These are phyloP conservation scores for Coronaproctus castanopsis DNA, from an alignment of 2,888 invertebrate genomes.

Conservation along the genomic window DNA sequence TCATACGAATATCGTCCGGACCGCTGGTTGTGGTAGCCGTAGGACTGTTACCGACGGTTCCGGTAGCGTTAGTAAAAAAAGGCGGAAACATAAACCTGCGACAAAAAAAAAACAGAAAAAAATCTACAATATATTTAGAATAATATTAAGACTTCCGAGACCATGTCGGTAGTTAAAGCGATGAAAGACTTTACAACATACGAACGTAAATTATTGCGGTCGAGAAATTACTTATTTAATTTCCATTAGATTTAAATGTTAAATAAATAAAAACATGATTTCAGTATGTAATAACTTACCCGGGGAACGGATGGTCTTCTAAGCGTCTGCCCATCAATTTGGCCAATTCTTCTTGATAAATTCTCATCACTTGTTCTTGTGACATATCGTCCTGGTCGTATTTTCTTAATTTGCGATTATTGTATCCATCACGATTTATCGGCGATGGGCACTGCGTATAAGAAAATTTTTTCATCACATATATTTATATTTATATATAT, in stretches of 20 bases:
- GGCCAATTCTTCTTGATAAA: conserved; percentile 85
- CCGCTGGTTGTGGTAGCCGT: conserved; percentile 25
- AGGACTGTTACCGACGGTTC: conserved; percentile 7
- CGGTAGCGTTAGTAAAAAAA: conserved; percentile 48
- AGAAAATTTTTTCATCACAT: background rate
- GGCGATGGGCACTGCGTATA: conserved; percentile 59
- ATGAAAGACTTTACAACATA: background rate
- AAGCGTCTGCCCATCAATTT: conserved; percentile 66
- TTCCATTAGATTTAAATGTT: no score
- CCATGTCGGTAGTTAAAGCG: background rate
- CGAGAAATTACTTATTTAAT: no score
- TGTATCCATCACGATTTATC: conserved; percentile 8
- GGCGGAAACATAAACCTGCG: conserved; percentile 52
- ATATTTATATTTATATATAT: background rate
- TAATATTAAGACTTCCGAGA: background rate
- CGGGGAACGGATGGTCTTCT: conserved; percentile 34
- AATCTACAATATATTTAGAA: background rate
- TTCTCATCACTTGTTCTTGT: conserved; percentile 83
- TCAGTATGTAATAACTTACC: no score
- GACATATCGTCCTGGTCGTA: conserved; percentile 60
- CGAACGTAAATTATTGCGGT: background rate
- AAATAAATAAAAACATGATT: no score
- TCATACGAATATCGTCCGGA: conserved; percentile 75
- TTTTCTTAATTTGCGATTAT: conserved; percentile 8
- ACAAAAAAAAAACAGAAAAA: background rate